Conservation (phyloP, 2,113 vertebrate genomes). For the Arothron firmamentum region DNA sequence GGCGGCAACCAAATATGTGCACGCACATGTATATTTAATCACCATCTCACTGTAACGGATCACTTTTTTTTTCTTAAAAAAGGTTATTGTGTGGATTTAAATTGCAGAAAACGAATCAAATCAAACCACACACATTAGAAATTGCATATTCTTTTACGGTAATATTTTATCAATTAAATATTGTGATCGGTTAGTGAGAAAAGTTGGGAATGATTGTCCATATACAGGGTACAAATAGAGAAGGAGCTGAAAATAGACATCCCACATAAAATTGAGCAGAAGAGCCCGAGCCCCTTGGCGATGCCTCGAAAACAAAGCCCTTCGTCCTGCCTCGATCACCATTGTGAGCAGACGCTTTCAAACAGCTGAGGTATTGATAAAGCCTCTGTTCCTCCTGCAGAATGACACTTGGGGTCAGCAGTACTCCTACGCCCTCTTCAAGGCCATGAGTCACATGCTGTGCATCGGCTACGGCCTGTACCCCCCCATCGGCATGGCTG, state of each 20-base stretch:
- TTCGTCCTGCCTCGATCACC: too few species aligned
- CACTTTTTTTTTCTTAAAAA: neutral
- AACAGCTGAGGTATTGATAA: neutral
- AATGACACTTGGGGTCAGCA: slow-evolving; percentile 98
- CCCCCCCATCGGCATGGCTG: slow-evolving; percentile 92
- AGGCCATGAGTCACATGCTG: slow-evolving; percentile 99
- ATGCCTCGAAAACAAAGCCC: too few species aligned
- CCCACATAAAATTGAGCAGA: too few species aligned
- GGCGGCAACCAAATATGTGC: neutral
- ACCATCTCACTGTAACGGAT: neutral
- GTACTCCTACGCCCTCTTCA: slow-evolving; percentile 96
- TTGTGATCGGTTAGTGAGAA: neutral
- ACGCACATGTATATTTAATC: neutral
- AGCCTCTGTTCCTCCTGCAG: slow-evolving; percentile 63
- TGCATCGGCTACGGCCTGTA: slow-evolving; percentile 97
- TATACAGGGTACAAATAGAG: too few species aligned
- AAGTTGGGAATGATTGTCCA: neutral
- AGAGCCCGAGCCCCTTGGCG: neutral
- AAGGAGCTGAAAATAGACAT: too few species aligned
- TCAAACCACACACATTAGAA: neutral
- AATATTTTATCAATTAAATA: neutral
- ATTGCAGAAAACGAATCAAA: neutral
- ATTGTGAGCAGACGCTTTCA: too few species aligned
- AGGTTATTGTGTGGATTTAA: too few species aligned
- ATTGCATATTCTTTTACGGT: neutral